phyloP scores from a whole-genome alignment of 2,888 invertebrate genomes.

The Nomada ruficornis region DNA sequence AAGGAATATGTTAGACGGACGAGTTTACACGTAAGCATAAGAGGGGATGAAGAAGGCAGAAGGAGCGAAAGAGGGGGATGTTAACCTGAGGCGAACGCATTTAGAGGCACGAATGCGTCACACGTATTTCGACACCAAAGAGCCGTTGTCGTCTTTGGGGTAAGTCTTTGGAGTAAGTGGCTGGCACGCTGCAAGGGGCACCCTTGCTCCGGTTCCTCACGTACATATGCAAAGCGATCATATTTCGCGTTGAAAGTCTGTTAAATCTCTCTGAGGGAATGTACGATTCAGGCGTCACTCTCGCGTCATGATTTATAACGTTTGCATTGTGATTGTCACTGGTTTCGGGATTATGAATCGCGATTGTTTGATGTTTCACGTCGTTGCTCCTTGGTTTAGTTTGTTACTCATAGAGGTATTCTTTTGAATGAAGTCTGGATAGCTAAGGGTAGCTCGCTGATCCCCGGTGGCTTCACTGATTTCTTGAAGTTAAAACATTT shows the following conservation, averaged over 20 bases:
- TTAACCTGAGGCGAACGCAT: slow-evolving; percentile 44
- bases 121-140: slow-evolving; percentile 61
- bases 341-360: background rate
- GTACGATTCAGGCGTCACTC: slow-evolving; percentile 8
- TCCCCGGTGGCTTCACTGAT: no score
- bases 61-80: background rate
- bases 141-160: slow-evolving; percentile 48
- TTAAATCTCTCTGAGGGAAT: slow-evolving; percentile 43
- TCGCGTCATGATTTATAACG: background rate
- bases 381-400: background rate
- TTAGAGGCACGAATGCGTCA: slow-evolving; percentile 50
- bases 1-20: slow-evolving; percentile 5
- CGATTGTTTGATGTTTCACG: slow-evolving; percentile 7
- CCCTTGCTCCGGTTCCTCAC: slow-evolving; percentile 25
- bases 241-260: slow-evolving; percentile 51
- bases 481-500: no score
- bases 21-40: background rate
- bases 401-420: no score
- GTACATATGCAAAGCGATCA: slow-evolving; percentile 46
- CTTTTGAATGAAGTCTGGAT: no score
- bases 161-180: slow-evolving; percentile 43
- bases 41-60: background rate
- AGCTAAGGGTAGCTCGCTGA: no score
- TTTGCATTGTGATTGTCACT: background rate
- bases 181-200: slow-evolving; percentile 37